Conservation (phyloP, 2,888 invertebrate species). For the Pinctada fucata region DNA sequence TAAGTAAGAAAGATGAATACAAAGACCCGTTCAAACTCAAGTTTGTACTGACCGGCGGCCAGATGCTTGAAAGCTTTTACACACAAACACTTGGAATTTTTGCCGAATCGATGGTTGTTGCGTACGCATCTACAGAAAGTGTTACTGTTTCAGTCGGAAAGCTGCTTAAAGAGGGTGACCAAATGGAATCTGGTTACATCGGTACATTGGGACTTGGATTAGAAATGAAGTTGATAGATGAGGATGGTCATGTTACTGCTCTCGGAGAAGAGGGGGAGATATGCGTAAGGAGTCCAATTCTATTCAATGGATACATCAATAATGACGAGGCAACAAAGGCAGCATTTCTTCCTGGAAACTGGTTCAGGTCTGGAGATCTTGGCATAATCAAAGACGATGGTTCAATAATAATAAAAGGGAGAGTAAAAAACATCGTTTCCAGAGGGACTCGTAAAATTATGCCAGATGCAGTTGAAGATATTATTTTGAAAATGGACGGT, state of each 20-base stretch:
- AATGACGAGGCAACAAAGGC: slow-evolving; percentile 12
- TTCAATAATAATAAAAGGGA: slow-evolving; percentile 21
- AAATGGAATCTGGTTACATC: slow-evolving; percentile 20
- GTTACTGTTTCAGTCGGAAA: background rate
- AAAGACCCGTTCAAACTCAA: slow-evolving; percentile 6
- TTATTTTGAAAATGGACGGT: slow-evolving; percentile 16
- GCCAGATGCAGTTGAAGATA: slow-evolving; percentile 24
- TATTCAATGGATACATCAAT: slow-evolving; percentile 15
- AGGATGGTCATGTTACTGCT: background rate
- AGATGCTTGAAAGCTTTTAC: slow-evolving; percentile 21
- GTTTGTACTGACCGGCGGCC: slow-evolving; percentile 17
- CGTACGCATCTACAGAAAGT: slow-evolving; percentile 25
- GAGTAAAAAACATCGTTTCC: slow-evolving; percentile 30
- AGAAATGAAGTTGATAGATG: slow-evolving; percentile 23
- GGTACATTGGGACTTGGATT: slow-evolving; percentile 14
- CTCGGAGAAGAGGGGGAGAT: slow-evolving; percentile 11
- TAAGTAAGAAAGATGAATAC: slow-evolving; percentile 16
- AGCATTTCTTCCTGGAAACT: slow-evolving; percentile 13
- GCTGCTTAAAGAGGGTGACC: background rate
- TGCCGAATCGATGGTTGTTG: slow-evolving; percentile 10
- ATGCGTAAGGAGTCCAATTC: slow-evolving; percentile 1
- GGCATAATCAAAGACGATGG: slow-evolving; percentile 2
- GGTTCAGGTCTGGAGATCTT: slow-evolving; percentile 26
- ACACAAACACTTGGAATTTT: slow-evolving; percentile 10
- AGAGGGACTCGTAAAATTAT: slow-evolving; percentile 22